Conservation (phyloP, 2,888 invertebrate species). For the Sphaerophoria taeniata region DNA sequence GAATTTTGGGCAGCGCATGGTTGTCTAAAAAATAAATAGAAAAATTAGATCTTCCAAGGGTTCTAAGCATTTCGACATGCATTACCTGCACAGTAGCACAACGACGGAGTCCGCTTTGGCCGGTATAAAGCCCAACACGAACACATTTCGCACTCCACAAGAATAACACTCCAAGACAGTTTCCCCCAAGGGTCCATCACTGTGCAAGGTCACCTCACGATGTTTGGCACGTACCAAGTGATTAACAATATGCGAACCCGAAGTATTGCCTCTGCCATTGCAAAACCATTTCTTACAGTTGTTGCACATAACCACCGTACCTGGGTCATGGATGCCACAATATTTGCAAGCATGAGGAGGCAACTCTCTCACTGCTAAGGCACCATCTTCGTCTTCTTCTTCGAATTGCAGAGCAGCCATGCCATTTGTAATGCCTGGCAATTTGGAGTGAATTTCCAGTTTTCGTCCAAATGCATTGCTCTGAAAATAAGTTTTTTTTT, state of each 20-base stretch:
- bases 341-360: conserved; percentile 99
- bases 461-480: conserved; percentile 87
- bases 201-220: conserved; percentile 98
- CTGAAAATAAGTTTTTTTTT: conserved; percentile 82
- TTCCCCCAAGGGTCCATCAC: conserved; percentile 98
- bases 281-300: conserved; percentile 99
- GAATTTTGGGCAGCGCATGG: conserved; percentile 99
- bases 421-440: conserved; percentile 88
- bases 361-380: conserved; percentile 92
- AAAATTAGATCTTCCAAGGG: background rate
- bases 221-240: conserved; percentile 99
- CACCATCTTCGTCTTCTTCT: conserved; percentile 96
- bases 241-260: conserved; percentile 99
- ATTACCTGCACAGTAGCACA: conserved; percentile 93
- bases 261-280: conserved; percentile 98
- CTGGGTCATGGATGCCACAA: conserved; percentile 99
- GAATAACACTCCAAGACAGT: conserved; percentile 99
- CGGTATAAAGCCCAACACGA: conserved; percentile 99
- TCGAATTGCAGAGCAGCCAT: conserved; percentile 96
- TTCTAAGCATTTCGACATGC: background rate
- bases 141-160: conserved; percentile 98
- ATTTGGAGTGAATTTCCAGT: conserved; percentile 86
- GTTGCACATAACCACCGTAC: conserved; percentile 99
- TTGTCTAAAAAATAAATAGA: conserved; percentile 84
- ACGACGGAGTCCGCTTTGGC: conserved; percentile 99